Base-by-base conservation (phyloP, 2,888 invertebrate genomes). In the Thelaira solivaga region DNA sequence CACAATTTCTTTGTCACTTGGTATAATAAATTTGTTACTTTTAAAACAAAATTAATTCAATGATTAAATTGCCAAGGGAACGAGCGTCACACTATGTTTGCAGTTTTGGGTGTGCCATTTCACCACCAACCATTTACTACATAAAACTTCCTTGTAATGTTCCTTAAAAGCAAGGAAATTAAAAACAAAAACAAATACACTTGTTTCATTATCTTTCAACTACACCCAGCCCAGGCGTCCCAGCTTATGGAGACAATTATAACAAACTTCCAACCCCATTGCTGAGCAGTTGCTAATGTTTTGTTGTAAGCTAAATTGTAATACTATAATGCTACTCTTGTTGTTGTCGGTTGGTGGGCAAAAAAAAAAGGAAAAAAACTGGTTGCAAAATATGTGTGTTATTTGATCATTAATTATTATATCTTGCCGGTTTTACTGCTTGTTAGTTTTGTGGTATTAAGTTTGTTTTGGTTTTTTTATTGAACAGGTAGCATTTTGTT, bases 341-440 rank as follows among this genome's bases (percentile, higher is more conserved):
- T n/a, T n/a, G n/a, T n/a, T n/a, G 24, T 22, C 10, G 16, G 16
- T 16, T 4, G 4, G 5, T 2, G 6, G 2, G 5, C 2, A 4
- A 36, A 36, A 36, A 36, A 36, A 20, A 5, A 45, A 43, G n/a
- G 24, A 24, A 24, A 2, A 36, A 24, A 49, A 29, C 22, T 41
- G 69, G 39, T 69, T 31, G 69, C 59, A 29, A 61, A 36, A 61
- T 53, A 53, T 36, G 22, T 61, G 24, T 61, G 41, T 61, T 31
- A 39, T 29, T 61, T 24, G 16, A 34, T 43, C 61, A 71, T 71
- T 71, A 61, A 71, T 61, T 71, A 71, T 18, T 31, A n/a, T n/a
- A n/a, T n/a, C n/a, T 51, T 51, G 41, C n/a, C 36, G 41, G 34
- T 2, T 20, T 53, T 36, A 13, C 22, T 53, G 53, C 13, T 22